phyloP scores from a whole-genome alignment of 2,113 vertebrate genomes.

The Conger conger region DNA sequence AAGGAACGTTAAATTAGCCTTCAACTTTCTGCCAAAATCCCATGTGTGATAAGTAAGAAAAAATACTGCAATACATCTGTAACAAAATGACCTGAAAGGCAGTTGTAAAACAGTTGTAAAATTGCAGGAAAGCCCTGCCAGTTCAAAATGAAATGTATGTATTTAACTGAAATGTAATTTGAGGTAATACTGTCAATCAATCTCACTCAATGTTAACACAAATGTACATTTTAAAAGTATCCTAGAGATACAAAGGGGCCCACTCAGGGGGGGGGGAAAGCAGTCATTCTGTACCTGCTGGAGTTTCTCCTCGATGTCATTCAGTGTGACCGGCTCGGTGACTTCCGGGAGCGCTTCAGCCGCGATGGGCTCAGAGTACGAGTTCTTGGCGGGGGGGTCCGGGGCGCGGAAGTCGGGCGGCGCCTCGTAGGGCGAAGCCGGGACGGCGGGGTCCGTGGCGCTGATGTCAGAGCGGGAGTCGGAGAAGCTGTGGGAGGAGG shows the following conservation, averaged over 20 bases:
- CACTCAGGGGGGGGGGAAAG: neutral
- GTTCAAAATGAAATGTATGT: neutral
- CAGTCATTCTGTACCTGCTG: constrained; percentile 54
- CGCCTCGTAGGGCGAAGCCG: constrained; percentile 53
- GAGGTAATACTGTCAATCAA: no score
- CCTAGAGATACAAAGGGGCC: neutral
- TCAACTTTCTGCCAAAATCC: neutral
- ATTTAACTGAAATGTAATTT: neutral
- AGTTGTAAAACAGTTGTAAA: neutral
- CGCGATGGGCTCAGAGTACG: constrained; percentile 13
- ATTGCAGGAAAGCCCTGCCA: neutral
- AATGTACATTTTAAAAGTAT: neutral
- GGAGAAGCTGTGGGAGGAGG: constrained; percentile 55
- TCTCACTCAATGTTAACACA: no score
- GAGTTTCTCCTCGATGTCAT: constrained; percentile 63
- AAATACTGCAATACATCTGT: neutral
- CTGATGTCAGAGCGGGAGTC: constrained; percentile 62
- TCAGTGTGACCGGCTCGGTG: constrained; percentile 45
- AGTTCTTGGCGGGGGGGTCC: constrained; percentile 43
- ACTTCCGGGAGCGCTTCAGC: constrained; percentile 32
- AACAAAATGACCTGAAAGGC: neutral
- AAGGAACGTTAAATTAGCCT: neutral
- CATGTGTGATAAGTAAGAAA: neutral
- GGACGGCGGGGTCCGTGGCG: constrained; percentile 27
- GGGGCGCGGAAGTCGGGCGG: constrained; percentile 70